Base-by-base conservation (phyloP, 2,888 invertebrate genomes). In the Drosophila limbata region DNA sequence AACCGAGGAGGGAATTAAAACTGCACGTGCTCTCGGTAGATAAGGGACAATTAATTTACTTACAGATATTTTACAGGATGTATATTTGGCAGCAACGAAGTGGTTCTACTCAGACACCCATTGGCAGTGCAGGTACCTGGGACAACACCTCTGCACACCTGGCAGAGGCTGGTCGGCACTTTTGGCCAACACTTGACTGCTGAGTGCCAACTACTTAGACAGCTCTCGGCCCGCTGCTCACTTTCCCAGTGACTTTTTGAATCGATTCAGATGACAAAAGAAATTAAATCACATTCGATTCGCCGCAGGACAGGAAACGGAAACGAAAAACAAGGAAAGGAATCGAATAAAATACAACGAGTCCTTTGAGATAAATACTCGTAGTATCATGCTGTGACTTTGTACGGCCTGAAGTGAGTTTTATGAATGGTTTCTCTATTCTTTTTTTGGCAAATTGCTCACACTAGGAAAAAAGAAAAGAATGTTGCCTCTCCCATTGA, bases 291-390 rank as follows among this genome's bases (percentile, higher is more conserved):
- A 68, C 74, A 84, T 84, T 84, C 79, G 87, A 35, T 84, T 55
- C 84, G 79, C 81, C 73, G 77, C 84, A 75, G 74, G 89, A 77
- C 87, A 88, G 84, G 84, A 84, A 84, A 86, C 84, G 84, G 84
- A 84, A 88, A 88, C 72, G 80, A 44, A 35, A 13, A 44, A 31
- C 42, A 17, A 63, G 31, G 60, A 6, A 19, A 8, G 19, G 6
- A 33, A n/a, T 35, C 13, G 35, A 35, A 35, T 50, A 19, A 74
- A 74, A 64, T 55, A 33, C 64, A 19, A 40, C 19, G 48, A 40
- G 62, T 72, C 77, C 77, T 73, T 68, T 75, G 40, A 44, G 19
- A 56, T 48, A 45, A 62, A 47, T 5, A 28, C 28, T 28, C 8
- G 28, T 8, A 10, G 64, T 72, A 56, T 79, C 84, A 48, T 73